Conservation (phyloP, 2,797 vertebrate genomes). For the Brachyrhaphis roseni region DNA sequence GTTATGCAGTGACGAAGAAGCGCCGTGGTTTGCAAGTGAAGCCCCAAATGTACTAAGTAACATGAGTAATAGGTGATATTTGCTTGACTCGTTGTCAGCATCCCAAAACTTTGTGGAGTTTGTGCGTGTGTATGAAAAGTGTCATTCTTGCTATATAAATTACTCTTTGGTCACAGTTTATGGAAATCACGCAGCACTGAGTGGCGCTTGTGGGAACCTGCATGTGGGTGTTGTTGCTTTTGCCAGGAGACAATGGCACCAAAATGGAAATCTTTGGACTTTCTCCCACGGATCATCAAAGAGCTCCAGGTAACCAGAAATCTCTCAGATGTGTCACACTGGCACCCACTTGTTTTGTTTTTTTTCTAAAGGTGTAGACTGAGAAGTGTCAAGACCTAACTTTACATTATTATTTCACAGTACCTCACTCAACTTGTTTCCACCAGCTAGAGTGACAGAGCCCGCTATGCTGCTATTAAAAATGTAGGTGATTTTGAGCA, state of each 20-base stretch:
- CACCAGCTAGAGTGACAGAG: slow-evolving; percentile 20
- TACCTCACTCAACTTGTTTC: slow-evolving; percentile 38
- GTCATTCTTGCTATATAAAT: slow-evolving; percentile 71
- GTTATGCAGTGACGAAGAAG: slow-evolving; percentile 82
- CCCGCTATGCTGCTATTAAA: slow-evolving; percentile 29
- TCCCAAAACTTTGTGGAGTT: slow-evolving; percentile 72
- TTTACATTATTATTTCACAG: slow-evolving; percentile 45
- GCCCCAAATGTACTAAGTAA: slow-evolving; percentile 84
- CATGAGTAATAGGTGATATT: slow-evolving; percentile 87
- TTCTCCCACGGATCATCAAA: slow-evolving; percentile 42
- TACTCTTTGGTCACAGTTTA: slow-evolving; percentile 63
- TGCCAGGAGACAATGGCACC: slow-evolving; percentile 49
- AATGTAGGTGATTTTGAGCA: slow-evolving; percentile 37
- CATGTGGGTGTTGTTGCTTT: slow-evolving; percentile 37
- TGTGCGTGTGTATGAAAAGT: slow-evolving; percentile 67
- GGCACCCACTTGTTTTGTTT: neutral
- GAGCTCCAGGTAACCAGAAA: slow-evolving; percentile 41
- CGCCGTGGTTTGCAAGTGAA: slow-evolving; percentile 81
- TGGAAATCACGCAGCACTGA: slow-evolving; percentile 64
- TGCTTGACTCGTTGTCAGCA: slow-evolving; percentile 75
- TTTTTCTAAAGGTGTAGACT: neutral
- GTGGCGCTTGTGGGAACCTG: slow-evolving; percentile 54
- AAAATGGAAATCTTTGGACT: slow-evolving; percentile 50
- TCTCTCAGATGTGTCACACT: slow-evolving; percentile 26
- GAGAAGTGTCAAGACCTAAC: slow-evolving; percentile 3